phyloP scores from a whole-genome alignment of 2,888 invertebrate genomes.

The Drosophila affinis region DNA sequence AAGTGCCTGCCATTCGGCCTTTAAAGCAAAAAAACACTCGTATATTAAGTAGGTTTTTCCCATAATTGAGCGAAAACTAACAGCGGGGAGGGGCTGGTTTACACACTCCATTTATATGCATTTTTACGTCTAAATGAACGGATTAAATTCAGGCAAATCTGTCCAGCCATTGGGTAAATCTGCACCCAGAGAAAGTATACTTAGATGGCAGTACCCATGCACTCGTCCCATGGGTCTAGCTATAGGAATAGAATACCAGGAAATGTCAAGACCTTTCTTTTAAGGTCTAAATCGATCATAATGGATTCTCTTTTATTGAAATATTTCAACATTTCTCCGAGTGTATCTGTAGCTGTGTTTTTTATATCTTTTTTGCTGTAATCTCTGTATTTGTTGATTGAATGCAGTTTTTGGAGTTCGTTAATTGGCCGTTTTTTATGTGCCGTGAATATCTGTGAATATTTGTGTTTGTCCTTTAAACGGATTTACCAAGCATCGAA shows the following conservation, averaged over 20 bases:
- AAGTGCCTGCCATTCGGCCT: conserved; percentile 8
- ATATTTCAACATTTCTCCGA: neutral
- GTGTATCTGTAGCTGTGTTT: neutral
- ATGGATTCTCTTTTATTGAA: no score
- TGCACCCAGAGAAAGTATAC: neutral
- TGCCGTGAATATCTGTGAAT: neutral
- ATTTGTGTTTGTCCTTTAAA: neutral
- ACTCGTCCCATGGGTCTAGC: no score
- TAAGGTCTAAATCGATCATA: no score
- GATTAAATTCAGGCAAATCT: neutral
- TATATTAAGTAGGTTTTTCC: neutral
- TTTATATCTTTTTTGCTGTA: neutral
- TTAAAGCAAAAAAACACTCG: neutral
- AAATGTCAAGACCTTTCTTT: no score
- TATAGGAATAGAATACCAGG: no score
- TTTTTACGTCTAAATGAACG: neutral
- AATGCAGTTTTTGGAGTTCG: neutral
- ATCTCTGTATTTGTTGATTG: neutral
- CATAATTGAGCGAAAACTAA: neutral
- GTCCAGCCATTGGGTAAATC: neutral
- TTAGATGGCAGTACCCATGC: no score
- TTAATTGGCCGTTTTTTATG: neutral
- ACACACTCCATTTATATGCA: no score
- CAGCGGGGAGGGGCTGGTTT: neutral
- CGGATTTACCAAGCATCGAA: neutral